phyloP scores from a whole-genome alignment of 2,888 invertebrate species.

The Lasius fuliginosus region DNA sequence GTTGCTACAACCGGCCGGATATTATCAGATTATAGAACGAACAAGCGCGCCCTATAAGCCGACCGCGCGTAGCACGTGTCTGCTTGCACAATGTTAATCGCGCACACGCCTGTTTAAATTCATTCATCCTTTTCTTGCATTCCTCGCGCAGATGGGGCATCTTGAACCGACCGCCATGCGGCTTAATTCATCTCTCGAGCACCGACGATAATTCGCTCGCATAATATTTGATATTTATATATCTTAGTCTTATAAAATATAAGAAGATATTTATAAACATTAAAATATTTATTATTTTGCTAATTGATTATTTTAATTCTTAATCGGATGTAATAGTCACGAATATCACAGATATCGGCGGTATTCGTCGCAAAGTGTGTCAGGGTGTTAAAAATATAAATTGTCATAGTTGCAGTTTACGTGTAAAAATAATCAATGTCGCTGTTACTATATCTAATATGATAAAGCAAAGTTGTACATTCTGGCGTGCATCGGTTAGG shows the following conservation, averaged over 20 bases:
- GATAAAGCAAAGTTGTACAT: slow-evolving; percentile 13
- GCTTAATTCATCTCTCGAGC: slow-evolving; percentile 10
- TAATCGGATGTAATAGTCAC: background rate
- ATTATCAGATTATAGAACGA: slow-evolving; percentile 71
- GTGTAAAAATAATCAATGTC: background rate
- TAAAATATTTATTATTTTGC: background rate
- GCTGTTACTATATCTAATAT: slow-evolving; percentile 23
- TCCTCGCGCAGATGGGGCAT: slow-evolving; percentile 40
- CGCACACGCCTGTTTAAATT: slow-evolving; percentile 15
- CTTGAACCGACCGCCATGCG: slow-evolving; percentile 9
- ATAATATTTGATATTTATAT: background rate
- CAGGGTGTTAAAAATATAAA: background rate
- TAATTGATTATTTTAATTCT: background rate
- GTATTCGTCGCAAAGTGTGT: background rate
- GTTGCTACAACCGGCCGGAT: slow-evolving; percentile 61
- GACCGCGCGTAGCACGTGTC: slow-evolving; percentile 56
- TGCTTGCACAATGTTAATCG: slow-evolving; percentile 69
- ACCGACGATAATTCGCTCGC: background rate
- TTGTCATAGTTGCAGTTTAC: background rate
- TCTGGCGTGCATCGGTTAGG: slow-evolving; percentile 15
- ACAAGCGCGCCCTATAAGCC: slow-evolving; percentile 45
- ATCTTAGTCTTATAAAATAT: background rate
- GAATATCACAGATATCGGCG: background rate
- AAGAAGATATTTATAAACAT: background rate
- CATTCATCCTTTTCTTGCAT: slow-evolving; percentile 41